phyloP scores from a whole-genome alignment of 1,140 invertebrate species.

The Coboldia fuscipes region DNA sequence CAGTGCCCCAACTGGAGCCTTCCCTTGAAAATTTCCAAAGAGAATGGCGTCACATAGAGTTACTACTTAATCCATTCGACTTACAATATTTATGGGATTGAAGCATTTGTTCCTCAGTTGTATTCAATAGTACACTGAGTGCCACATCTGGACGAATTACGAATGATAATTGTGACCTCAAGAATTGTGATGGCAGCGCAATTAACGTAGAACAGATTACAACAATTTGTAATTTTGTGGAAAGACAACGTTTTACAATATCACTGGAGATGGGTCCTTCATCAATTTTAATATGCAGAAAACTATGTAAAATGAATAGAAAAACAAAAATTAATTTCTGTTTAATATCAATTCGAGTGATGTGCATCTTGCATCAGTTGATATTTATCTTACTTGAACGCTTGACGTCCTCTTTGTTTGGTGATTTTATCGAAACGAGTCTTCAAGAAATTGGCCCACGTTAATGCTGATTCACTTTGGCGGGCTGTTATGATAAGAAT shows the following conservation, averaged over 20 bases:
- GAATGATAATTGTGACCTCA: conserved; percentile 29
- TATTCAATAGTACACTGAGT: conserved; percentile 55
- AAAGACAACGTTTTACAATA: conserved; percentile 29
- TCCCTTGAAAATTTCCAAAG: no score
- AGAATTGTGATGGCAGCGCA: conserved; percentile 30
- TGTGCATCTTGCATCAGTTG: conserved; percentile 9
- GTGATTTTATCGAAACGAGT: conserved; percentile 63
- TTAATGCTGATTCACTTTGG: conserved; percentile 43
- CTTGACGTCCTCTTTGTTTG: conserved; percentile 45
- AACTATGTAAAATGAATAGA: conserved; percentile 24
- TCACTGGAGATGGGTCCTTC: conserved; percentile 33
- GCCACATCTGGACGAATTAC: conserved; percentile 45
- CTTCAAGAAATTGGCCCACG: conserved; percentile 61
- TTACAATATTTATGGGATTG: conserved; percentile 31
- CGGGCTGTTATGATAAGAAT: conserved; percentile 56
- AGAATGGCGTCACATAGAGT: no score
- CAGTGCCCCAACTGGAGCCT: conserved; percentile 18
- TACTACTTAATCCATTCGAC: no score
- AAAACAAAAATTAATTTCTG: neutral
- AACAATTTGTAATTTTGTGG: conserved; percentile 49
- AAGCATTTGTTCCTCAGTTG: conserved; percentile 35
- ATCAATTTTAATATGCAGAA: conserved; percentile 47
- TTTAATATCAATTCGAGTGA: neutral
- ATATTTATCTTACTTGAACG: conserved; percentile 37
- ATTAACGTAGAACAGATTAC: conserved; percentile 54